Evolutionary conservation across 2,113 vertebrate species (phyloP), one percentile per base, ranked within the genome.

Genomic region (Chaetodon auriga): DNA sequence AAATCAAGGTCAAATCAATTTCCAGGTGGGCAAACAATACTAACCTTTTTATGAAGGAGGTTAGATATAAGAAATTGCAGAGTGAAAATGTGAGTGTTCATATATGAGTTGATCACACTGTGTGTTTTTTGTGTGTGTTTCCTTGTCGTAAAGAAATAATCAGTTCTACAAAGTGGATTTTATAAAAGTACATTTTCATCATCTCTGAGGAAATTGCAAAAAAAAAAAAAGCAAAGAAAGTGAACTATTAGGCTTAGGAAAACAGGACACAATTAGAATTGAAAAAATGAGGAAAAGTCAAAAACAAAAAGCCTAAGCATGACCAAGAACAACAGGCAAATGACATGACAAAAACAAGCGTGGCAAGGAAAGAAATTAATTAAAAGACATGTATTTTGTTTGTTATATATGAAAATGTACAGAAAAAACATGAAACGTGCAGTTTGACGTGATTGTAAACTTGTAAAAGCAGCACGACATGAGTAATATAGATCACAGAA

Each of bases 401-500:
- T 2, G 7, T 16, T 62, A 23, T 14, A 38, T 13, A 53, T 74
- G 15, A 35, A 70, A 46, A 75, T 21, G 51, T 60, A 7, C 38
- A 23, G n/a, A 72, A 30, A 18, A n/a, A 41, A 55, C 53, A 30
- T 46, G 25, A 68, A 55, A 78, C 10, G 35, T 64, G 62, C 8
- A 11, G 57, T 51, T 45, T 51, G 58, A 74, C 61, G 19, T 62
- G 71, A 80, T 53, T 30, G 70, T 76, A 65, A 36, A 80, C 73
- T 58, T 78, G 76, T 80, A 45, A 77, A 43, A 89, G 66, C 46
- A 78, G 43, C 43, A n/a, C 8, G 6, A 66, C 54, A n/a, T 36
- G 58, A 70, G 78, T 41, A 61, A 75, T 63, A 57, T 15, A 81
- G 71, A 88, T 82, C 51, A 84, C 71, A 88, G 71, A 49, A 43